Conservation (phyloP, 2,113 vertebrate genomes). For the Lipophrys pholis region DNA sequence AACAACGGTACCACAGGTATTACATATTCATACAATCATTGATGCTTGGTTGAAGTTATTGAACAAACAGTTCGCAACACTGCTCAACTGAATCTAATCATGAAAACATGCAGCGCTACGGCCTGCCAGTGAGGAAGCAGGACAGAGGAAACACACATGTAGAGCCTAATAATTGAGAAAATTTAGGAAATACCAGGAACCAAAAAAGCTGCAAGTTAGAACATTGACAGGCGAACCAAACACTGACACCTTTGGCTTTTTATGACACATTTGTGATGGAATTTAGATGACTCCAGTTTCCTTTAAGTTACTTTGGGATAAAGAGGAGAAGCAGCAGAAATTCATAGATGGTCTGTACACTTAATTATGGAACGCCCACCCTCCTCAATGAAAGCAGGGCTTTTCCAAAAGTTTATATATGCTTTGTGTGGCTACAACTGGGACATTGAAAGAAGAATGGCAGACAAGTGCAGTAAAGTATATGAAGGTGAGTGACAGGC, state of each 20-base stretch:
- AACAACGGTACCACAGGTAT: neutral
- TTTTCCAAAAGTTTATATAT: no score
- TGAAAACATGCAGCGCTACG: conserved; percentile 2
- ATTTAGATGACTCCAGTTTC: neutral
- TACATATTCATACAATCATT: neutral
- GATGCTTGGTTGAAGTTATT: neutral
- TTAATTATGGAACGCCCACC: no score
- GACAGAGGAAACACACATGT: conserved; percentile 10
- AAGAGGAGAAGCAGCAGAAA: neutral
- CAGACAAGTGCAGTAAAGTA: no score
- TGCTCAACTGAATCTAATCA: conserved; percentile 22
- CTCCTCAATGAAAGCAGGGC: no score
- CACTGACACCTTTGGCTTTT: no score
- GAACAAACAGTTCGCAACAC: no score
- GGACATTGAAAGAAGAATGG: no score
- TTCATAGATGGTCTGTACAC: no score
- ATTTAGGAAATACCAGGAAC: conserved; percentile 27
- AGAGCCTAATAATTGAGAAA: conserved; percentile 18
- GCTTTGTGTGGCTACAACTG: no score
- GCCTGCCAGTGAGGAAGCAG: neutral
- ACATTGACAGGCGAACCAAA: no score
- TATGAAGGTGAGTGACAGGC: no score
- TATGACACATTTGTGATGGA: neutral
- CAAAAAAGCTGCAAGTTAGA: conserved; percentile 8
- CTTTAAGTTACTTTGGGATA: neutral